These are phyloP conservation scores for Cataglyphis cursor DNA, from an alignment of 2,888 invertebrate species.

Conservation along the genomic window DNA sequence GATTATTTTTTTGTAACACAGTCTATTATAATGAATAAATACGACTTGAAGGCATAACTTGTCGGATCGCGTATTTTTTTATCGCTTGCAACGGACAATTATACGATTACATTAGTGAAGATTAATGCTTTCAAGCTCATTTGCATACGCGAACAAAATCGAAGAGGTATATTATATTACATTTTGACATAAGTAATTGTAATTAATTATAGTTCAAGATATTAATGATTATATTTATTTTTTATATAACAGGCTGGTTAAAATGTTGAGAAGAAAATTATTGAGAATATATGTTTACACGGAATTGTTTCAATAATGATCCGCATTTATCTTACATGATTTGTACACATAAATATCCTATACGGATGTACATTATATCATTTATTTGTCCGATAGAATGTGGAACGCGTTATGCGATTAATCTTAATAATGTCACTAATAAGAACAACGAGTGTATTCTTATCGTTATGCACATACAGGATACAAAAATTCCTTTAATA, in stretches of 20 bases:
- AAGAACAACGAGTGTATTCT: slow-evolving; percentile 18
- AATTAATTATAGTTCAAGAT: slow-evolving; percentile 19
- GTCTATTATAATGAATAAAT: slow-evolving; percentile 11
- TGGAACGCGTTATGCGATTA: neutral
- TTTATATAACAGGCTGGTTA: neutral
- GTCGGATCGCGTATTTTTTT: neutral
- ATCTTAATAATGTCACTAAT: neutral
- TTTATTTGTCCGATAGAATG: neutral
- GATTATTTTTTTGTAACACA: neutral
- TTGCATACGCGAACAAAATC: neutral
- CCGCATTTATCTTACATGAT: neutral
- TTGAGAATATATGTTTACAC: neutral
- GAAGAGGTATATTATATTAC: neutral
- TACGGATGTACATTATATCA: neutral
- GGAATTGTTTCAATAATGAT: neutral
- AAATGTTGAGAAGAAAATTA: neutral
- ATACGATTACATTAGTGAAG: neutral
- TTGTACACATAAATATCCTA: neutral
- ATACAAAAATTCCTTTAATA: neutral
- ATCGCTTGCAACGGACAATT: neutral
- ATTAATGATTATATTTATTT: neutral
- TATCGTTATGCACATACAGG: neutral
- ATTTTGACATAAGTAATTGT: neutral
- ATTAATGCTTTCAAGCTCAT: neutral
- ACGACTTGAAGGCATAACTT: neutral